Evolutionary conservation across 2,888 invertebrate genomes (phyloP).

Genomic region (Ectemnius cavifrons): DNA sequence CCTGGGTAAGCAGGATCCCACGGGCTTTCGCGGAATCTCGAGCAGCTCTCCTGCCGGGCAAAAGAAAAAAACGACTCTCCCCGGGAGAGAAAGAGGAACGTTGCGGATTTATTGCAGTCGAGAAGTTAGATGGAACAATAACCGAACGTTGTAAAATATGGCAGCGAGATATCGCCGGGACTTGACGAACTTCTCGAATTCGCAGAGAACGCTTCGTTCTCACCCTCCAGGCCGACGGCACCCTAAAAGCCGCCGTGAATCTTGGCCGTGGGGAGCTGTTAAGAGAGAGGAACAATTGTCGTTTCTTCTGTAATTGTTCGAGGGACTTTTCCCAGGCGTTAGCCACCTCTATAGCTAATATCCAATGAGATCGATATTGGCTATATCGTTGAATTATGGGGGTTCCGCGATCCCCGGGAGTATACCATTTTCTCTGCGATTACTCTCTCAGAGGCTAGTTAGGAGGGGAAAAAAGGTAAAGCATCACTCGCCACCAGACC

Average conservation of each 20-base stretch:
- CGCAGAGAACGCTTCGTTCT: constrained; percentile 9
- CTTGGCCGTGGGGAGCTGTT: constrained; percentile 6
- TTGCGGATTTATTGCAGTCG: constrained; percentile 51
- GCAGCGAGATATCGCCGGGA: constrained; percentile 35
- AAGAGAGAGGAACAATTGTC: constrained; percentile 7
- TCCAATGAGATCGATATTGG: constrained; percentile 5
- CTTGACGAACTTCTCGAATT: constrained; percentile 40
- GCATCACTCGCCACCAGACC: too few relatives aligned
- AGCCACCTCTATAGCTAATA: not conserved
- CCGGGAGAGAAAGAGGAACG: constrained; percentile 7
- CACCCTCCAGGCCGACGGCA: not conserved
- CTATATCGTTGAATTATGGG: constrained; percentile 4
- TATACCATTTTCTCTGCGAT: not conserved
- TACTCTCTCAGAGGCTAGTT: not conserved
- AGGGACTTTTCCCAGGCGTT: constrained; percentile 3
- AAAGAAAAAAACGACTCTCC: constrained; percentile 22
- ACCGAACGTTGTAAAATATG: constrained; percentile 52
- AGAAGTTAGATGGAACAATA: constrained; percentile 55
- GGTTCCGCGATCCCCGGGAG: not conserved
- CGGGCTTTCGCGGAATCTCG: constrained; percentile 35
- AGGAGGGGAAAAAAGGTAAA: not conserved
- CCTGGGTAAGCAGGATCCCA: constrained; percentile 19
- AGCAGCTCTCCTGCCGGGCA: constrained; percentile 15
- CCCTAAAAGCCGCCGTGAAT: constrained; percentile 1
- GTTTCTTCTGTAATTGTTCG: not conserved